Conservation (phyloP, 2,113 vertebrate species). For the Varanus salvator region DNA sequence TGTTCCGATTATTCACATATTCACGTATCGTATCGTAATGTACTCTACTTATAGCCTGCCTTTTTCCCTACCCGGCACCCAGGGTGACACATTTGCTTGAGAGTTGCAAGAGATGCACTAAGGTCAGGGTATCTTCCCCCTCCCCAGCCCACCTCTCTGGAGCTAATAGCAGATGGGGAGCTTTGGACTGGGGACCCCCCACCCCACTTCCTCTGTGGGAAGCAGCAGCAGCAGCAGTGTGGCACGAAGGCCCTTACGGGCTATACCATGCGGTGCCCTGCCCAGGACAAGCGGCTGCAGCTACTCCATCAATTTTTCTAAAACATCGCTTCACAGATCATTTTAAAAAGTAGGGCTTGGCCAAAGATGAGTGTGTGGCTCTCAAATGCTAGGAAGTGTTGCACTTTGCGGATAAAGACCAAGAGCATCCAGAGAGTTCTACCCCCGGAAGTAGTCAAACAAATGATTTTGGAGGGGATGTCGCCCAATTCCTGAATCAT, state of each 20-base stretch:
- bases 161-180: background rate
- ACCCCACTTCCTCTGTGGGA: too few relatives aligned
- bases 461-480: too few relatives aligned
- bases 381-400: background rate
- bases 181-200: too few relatives aligned
- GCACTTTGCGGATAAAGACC: background rate
- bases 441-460: background rate
- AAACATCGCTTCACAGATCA: background rate
- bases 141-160: too few relatives aligned
- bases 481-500: too few relatives aligned
- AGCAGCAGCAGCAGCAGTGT: background rate
- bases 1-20: too few relatives aligned
- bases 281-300: background rate
- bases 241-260: too few relatives aligned
- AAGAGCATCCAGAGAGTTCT: background rate
- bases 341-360: background rate
- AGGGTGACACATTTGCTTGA: background rate
- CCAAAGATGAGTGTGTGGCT: background rate
- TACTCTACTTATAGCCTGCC: too few relatives aligned
- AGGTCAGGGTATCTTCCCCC: background rate
- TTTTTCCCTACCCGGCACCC: too few relatives aligned
- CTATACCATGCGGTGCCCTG: background rate
- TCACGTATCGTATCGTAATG: too few relatives aligned
- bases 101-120: too few relatives aligned
- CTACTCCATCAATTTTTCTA: background rate